phyloP scores from a whole-genome alignment of 2,113 vertebrate genomes.

The Geothlypis trichas region DNA sequence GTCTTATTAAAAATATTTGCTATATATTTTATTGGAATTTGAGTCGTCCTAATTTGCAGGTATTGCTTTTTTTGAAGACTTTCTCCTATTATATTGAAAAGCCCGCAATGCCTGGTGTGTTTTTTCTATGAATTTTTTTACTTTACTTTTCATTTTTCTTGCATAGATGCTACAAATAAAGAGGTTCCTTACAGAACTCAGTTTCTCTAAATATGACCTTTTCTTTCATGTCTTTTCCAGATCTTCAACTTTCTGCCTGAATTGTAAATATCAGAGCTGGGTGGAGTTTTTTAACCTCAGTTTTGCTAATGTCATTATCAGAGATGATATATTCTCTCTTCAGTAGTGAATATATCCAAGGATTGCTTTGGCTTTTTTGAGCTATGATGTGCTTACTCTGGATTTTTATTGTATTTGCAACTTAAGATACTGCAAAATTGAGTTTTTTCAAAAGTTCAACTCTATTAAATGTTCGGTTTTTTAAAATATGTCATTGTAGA shows the following conservation, averaged over 20 bases:
- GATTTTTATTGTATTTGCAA: background rate
- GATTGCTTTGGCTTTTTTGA: background rate
- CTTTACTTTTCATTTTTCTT: background rate
- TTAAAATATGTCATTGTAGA: too few species aligned
- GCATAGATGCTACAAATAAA: background rate
- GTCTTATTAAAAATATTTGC: background rate
- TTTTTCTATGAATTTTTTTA: background rate
- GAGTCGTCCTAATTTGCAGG: background rate
- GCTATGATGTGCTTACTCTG: background rate
- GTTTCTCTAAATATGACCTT: background rate
- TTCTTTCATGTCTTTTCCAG: background rate
- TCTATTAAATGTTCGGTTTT: background rate
- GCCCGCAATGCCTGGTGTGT: background rate
- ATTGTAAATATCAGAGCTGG: background rate
- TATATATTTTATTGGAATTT: background rate
- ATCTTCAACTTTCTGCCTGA: background rate
- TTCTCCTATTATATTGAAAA: background rate
- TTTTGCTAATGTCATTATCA: background rate
- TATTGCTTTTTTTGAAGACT: background rate
- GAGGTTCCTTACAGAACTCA: background rate
- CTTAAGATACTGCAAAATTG: background rate
- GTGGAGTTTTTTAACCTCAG: background rate
- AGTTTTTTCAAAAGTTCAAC: background rate
- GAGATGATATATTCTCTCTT: background rate
- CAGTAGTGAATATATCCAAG: background rate